Conservation (phyloP, 2,113 vertebrate genomes). For the Hyperopisus bebe region DNA sequence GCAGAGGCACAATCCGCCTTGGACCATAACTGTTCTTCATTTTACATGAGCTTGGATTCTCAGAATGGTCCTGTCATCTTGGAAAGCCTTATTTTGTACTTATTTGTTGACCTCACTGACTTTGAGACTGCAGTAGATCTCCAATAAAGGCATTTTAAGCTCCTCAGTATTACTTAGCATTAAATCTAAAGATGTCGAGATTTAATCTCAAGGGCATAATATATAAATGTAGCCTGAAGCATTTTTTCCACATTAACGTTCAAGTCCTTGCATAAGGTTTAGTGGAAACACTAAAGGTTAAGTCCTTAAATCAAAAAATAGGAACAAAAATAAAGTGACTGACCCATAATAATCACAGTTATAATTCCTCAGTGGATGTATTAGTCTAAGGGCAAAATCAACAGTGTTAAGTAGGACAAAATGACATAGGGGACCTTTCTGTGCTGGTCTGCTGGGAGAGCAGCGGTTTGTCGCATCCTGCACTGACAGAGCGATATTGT, state of each 20-base stretch:
- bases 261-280: not conserved
- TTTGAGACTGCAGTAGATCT: not conserved
- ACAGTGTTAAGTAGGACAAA: not conserved
- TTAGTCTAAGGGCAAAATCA: conserved; percentile 3
- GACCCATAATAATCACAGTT: not conserved
- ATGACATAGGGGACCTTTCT: not conserved
- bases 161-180: not conserved
- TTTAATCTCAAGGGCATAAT: not conserved
- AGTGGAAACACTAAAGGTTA: not conserved
- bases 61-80: not conserved
- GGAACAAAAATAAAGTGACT: not conserved
- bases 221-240: not conserved
- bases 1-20: not conserved
- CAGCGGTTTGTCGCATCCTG: not conserved
- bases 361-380: not conserved
- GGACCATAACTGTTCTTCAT: not conserved
- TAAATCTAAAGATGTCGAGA: not conserved
- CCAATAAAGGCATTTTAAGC: not conserved
- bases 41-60: not conserved
- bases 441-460: not conserved
- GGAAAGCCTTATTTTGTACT: not conserved
- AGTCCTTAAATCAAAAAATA: not conserved
- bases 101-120: not conserved
- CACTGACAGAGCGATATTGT: not conserved
- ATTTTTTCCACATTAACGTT: conserved; percentile 1